Evolutionary conservation across 1,140 invertebrate genomes (phyloP).

Genomic region (Steinernema khuongi): DNA sequence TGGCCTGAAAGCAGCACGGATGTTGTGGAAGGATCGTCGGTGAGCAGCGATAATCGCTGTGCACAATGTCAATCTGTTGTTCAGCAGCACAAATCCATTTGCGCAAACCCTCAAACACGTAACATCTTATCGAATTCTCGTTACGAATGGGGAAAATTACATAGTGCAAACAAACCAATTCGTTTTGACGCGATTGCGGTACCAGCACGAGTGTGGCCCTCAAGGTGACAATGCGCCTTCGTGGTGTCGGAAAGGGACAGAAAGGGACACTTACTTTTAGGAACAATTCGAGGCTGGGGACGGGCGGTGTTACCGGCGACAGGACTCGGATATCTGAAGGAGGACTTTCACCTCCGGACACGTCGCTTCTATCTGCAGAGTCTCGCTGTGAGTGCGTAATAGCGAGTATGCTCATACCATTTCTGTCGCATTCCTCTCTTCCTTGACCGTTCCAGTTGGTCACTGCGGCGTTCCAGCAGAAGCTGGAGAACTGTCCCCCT

Average conservation of each 20-base stretch:
- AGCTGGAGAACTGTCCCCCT: background rate
- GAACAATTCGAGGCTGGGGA: background rate
- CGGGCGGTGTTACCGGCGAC: background rate
- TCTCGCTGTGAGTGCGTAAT: too few species aligned
- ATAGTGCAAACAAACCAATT: constrained; percentile 27
- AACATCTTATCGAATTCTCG: constrained; percentile 23
- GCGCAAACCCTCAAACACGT: constrained; percentile 6
- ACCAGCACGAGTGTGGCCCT: background rate
- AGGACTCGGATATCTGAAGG: background rate
- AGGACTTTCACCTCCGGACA: background rate
- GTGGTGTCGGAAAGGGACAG: constrained; percentile 7
- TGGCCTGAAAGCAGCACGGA: constrained; percentile 29
- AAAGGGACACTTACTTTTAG: constrained; percentile 34
- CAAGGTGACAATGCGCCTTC: constrained; percentile 11
- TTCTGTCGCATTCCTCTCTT: background rate
- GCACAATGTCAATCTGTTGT: background rate
- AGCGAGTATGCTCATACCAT: background rate
- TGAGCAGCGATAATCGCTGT: background rate
- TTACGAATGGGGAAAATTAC: constrained; percentile 29
- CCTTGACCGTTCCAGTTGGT: background rate
- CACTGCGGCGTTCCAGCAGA: background rate
- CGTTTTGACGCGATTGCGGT: background rate
- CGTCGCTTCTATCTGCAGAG: background rate
- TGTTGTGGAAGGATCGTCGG: constrained; percentile 15
- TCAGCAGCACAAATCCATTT: constrained; percentile 28